Base-by-base conservation (phyloP, 2,797 vertebrate genomes). In the Cebuella pygmaea region DNA sequence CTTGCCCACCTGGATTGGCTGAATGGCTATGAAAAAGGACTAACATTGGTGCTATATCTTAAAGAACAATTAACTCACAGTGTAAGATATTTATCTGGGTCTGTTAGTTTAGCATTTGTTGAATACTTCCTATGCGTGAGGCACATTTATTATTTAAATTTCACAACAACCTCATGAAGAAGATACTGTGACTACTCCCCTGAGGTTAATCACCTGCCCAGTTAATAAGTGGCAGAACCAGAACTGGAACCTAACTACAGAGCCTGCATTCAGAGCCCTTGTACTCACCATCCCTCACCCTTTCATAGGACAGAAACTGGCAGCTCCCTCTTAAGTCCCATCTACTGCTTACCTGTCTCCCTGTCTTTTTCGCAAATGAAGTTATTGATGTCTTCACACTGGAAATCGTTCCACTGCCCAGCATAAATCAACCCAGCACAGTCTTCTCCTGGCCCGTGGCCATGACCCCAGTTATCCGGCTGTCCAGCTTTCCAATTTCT, bases 401-500 rank as follows among this genome's bases (percentile, higher is more conserved):
- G 99, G 99, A 99, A 99, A 98, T 99, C 99, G 57, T 99, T 99
- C 99, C 99, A 99, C 52, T 99, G 96, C 48, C 99, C 99, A 75
- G 99, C 98, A 2, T 99, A 98, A 98, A 99, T 99, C 97, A 99
- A 95, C 5, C 99, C 99, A 0, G 99, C 99, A 0, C 99, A 99
- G 97, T 99, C 99, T 98, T 99, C 99, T 95, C 99, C 99, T 6
- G 95, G 97, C 90, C 99, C 99, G 0, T 99, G 99, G 20, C 98
- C 98, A 0, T 99, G 99, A 90, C 98, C 98, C 99, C 99, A 99
- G 98, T 99, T 99, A 98, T 99, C 99, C 83, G 99, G 99, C 97
- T 99, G 99, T 39, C 99, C 99, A 0, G 98, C 93, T 98, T 99
- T 99, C 99, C 99, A 99, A 93, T 99, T 99, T 90, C 99, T 99